phyloP scores from a whole-genome alignment of 30 jellyfish, hydroid and myxozoan species.

The Sanderia malayensis region DNA sequence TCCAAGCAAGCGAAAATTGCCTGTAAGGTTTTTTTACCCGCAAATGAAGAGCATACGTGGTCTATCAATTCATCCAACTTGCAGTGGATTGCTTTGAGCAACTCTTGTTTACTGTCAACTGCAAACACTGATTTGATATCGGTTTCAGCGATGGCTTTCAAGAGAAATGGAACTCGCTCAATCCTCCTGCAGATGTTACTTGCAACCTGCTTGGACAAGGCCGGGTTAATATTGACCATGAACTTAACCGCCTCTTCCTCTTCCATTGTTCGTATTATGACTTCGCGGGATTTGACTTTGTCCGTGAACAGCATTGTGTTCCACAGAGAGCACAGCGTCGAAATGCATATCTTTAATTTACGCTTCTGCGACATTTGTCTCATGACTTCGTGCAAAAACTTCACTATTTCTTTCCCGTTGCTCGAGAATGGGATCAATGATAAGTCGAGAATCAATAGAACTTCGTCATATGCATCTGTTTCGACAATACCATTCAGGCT shows the following conservation, averaged over 20 bases:
- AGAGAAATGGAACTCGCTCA: slow-evolving; percentile 36
- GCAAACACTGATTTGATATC: slow-evolving; percentile 30
- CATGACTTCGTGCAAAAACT: slow-evolving; percentile 1
- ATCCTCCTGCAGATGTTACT: slow-evolving; percentile 8
- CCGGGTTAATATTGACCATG: slow-evolving; percentile 3
- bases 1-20: slow-evolving; percentile 11
- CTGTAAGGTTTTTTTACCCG: slow-evolving; percentile 7
- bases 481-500: slow-evolving; percentile 8
- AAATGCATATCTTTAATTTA: neutral
- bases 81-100: slow-evolving; percentile 27
- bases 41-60: neutral
- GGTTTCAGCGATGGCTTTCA: slow-evolving; percentile 18
- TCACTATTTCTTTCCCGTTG: slow-evolving; percentile 5
- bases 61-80: slow-evolving; percentile 20
- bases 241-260: slow-evolving; percentile 17
- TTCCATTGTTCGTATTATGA: slow-evolving; percentile 7
- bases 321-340: slow-evolving; percentile 24
- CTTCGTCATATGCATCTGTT: slow-evolving; percentile 8
- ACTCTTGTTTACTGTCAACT: slow-evolving; percentile 27
- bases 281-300: slow-evolving; percentile 11
- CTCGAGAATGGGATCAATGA: slow-evolving; percentile 19
- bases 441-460: slow-evolving; percentile 23
- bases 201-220: slow-evolving; percentile 39
- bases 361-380: neutral
- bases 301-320: slow-evolving; percentile 18